Evolutionary conservation across 2,888 invertebrate genomes (phyloP), one percentile per base, ranked within the genome.

Genomic region (Branchipolynoe longqiensis): DNA sequence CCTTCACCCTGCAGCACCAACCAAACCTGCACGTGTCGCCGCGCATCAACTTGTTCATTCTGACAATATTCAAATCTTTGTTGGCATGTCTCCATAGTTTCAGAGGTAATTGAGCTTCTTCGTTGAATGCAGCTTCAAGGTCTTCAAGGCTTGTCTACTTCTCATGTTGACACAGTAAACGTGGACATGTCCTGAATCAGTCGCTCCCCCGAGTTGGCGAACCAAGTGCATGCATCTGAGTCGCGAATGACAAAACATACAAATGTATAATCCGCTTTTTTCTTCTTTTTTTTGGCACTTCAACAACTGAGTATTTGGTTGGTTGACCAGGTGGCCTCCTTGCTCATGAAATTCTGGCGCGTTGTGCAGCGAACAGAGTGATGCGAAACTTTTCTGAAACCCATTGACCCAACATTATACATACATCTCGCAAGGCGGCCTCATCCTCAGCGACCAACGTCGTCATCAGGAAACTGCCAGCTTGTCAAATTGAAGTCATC

Each of bases 271-370:
- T n/a, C n/a, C 69, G 33, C 25, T 69, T 58, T 25, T 58, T 58
- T 58, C 25, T 62, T 14, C 69, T 36, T 18, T 36, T 38, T 69
- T 69, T 69, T 69, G 69, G 69, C 69, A 69, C 69, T 69, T 69
- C 69, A 69, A 69, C 38, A 69, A 36, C 38, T 69, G 69, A 69
- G 69, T 69, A 69, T 69, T 69, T 8, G 14, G 2, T 22, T 69
- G 48, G 18, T 38, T 36, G 62, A 69, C 38, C 31, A n/a, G 69
- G 6, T 69, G 33, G 69, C 69, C 3, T 36, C 38, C 25, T 1
- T 38, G 69, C 38, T n/a, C n/a, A n/a, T n/a, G n/a, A n/a, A n/a
- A n/a, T n/a, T n/a, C n/a, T n/a, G n/a, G n/a, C n/a, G n/a, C n/a
- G n/a, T n/a, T n/a, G n/a, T n/a, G n/a, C n/a, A n/a, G n/a, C n/a